Evolutionary conservation across 2,113 vertebrate species (phyloP).

Genomic region (Istiophorus platypterus): DNA sequence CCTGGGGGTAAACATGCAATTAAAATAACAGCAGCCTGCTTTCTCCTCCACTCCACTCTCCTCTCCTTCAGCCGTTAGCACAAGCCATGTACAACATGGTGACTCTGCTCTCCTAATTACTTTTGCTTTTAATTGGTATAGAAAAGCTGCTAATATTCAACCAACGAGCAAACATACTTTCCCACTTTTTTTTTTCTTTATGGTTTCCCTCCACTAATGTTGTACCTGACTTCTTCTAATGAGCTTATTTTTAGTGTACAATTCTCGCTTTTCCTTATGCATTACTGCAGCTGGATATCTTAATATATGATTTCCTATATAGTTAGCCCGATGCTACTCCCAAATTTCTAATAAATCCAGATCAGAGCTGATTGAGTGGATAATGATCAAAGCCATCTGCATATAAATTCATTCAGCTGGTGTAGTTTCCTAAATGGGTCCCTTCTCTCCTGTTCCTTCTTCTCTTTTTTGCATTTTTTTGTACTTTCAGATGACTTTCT

Average conservation of each 20-base stretch:
- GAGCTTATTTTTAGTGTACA: constrained; percentile 62
- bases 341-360: constrained; percentile 41
- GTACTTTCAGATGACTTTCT: constrained; percentile 37
- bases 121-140: constrained; percentile 78
- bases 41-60: constrained; percentile 66
- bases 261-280: background rate
- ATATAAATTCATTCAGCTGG: constrained; percentile 42
- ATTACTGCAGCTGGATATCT: constrained; percentile 32
- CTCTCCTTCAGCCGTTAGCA: constrained; percentile 69
- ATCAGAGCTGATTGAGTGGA: constrained; percentile 41
- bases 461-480: constrained; percentile 22
- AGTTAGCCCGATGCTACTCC: constrained; percentile 42
- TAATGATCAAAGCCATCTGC: constrained; percentile 51
- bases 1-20: constrained; percentile 85
- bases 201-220: constrained; percentile 56
- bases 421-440: constrained; percentile 65
- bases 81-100: constrained; percentile 67
- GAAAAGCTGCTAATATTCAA: constrained; percentile 68
- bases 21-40: constrained; percentile 81
- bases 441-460: constrained; percentile 31
- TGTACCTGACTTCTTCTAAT: constrained; percentile 45
- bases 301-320: constrained; percentile 42
- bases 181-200: constrained; percentile 37
- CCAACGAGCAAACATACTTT: constrained; percentile 57
- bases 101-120: constrained; percentile 75